Evolutionary conservation across 2,797 vertebrate genomes (phyloP).

Genomic region (Leptatherina wallacei): DNA sequence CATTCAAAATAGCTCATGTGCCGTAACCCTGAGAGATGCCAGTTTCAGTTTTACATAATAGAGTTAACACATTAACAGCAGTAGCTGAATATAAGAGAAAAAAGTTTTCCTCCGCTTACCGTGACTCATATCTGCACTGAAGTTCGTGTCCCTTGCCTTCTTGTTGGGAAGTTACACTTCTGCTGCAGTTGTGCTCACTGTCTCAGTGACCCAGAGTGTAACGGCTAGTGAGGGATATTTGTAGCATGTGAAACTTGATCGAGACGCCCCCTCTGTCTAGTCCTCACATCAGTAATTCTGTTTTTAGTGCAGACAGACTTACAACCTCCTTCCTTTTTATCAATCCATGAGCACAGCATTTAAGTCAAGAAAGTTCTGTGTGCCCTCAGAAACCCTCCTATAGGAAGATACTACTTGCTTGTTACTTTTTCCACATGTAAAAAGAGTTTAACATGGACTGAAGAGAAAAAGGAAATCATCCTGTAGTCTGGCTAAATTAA

Average conservation of each 20-base stretch:
- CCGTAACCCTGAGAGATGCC: not conserved
- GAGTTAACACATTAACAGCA: not conserved
- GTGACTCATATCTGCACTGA: constrained; percentile 62
- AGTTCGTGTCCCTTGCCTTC: not conserved
- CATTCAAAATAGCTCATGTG: not conserved
- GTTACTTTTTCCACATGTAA: no score
- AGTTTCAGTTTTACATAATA: not conserved
- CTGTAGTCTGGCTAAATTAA: not conserved
- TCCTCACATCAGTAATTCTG: constrained; percentile 27
- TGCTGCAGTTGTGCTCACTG: constrained; percentile 13
- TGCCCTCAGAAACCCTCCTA: not conserved
- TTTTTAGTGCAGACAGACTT: constrained; percentile 36
- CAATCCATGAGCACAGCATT: not conserved
- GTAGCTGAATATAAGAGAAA: not conserved
- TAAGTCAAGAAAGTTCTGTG: not conserved
- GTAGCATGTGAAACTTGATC: constrained; percentile 64
- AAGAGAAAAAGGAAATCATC: not conserved
- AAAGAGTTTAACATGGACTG: not conserved
- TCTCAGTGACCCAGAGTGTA: not conserved
- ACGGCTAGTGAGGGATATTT: constrained; percentile 49
- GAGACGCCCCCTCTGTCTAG: constrained; percentile 21
- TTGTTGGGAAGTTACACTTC: constrained; percentile 9
- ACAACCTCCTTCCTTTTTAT: constrained; percentile 6
- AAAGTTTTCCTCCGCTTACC: constrained; percentile 41
- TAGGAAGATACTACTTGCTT: not conserved